Evolutionary conservation across 2,113 vertebrate species (phyloP).

Genomic region (Tragelaphus buxtoni): DNA sequence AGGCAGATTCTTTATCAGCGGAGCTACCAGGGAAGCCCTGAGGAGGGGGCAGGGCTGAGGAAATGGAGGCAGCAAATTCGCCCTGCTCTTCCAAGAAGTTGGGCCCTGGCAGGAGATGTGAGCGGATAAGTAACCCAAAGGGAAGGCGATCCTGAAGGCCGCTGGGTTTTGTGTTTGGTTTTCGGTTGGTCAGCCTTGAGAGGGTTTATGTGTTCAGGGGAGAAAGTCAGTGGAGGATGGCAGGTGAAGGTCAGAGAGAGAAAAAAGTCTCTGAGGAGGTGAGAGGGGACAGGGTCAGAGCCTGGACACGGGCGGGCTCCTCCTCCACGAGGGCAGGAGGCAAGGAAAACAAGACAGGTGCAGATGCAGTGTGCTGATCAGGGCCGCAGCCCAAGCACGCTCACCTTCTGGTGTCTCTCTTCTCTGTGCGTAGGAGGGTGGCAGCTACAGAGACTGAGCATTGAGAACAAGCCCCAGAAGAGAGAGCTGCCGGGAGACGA

Average conservation of each 20-base stretch:
- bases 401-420: background rate
- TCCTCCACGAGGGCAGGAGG: background rate
- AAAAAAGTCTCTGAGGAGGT: background rate
- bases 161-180: background rate
- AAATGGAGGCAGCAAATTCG: background rate
- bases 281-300: too few relatives aligned
- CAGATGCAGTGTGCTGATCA: accelerated
- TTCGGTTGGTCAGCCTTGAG: background rate
- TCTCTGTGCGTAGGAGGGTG: background rate
- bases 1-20: background rate
- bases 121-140: background rate
- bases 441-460: too few relatives aligned
- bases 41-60: background rate
- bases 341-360: background rate
- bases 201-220: background rate
- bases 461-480: accelerated
- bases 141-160: background rate
- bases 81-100: background rate
- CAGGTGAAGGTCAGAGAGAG: background rate
- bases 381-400: background rate
- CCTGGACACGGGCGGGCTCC: background rate
- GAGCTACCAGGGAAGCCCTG: background rate
- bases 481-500: background rate
- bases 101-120: background rate
- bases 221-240: background rate